Evolutionary conservation across 1,140 invertebrate genomes (phyloP).

Genomic region (Varroa destructor): DNA sequence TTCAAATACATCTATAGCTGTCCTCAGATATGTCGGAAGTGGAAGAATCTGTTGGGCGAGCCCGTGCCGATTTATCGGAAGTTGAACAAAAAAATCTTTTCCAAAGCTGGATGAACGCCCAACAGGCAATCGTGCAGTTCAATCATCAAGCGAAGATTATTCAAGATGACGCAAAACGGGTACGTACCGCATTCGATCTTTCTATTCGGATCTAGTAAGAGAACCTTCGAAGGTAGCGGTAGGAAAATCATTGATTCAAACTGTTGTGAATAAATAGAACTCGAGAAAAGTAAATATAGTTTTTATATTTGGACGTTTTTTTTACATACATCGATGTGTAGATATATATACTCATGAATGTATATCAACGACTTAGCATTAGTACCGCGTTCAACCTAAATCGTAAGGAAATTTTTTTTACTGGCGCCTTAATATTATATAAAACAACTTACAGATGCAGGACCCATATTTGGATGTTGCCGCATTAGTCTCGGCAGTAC

Average conservation of each 20-base stretch:
- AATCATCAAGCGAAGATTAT: slow-evolving; percentile 19
- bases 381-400: no score
- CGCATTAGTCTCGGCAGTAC: not conserved
- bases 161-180: slow-evolving; percentile 6
- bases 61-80: slow-evolving; percentile 1
- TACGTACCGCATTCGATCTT: not conserved
- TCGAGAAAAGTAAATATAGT: no score
- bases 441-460: not conserved
- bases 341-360: no score
- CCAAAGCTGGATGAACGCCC: slow-evolving; percentile 26
- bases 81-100: slow-evolving; percentile 1
- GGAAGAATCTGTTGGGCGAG: not conserved
- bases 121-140: slow-evolving; percentile 24
- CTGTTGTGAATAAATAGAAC: no score
- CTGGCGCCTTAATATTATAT: no score
- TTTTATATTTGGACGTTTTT: no score
- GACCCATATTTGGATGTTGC: slow-evolving; percentile 21
- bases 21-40: slow-evolving; percentile 25
- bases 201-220: no score
- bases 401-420: no score
- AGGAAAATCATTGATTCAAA: no score
- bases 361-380: no score
- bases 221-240: no score
- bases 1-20: not conserved
- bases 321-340: no score